A percentile compares a stretch with the other conserved stretches of the same genome.
Conservation (phyloP, 2,113 vertebrate genomes). For the Gobio gobio region DNA sequence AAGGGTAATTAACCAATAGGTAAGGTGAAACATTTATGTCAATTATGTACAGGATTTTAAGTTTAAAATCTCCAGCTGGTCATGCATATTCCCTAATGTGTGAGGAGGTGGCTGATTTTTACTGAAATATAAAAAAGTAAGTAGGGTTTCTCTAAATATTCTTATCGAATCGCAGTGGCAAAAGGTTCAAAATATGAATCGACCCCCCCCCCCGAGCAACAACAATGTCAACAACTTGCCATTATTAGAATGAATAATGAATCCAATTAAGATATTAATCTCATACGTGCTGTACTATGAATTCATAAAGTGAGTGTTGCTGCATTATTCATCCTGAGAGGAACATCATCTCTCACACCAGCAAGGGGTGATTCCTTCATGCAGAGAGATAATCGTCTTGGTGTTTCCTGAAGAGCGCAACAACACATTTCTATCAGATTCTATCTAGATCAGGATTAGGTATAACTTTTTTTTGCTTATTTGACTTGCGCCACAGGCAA, state of each 20-base stretch:
- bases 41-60: slow-evolving; percentile 58
- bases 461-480: slow-evolving; percentile 24
- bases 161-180: slow-evolving; percentile 33
- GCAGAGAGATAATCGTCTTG: slow-evolving; percentile 33
- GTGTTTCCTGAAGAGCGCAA: slow-evolving; percentile 51
- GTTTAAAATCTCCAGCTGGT: slow-evolving; percentile 45
- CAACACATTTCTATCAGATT: slow-evolving; percentile 46
- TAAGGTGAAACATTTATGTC: slow-evolving; percentile 53
- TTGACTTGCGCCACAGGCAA: slow-evolving; percentile 24
- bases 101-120: slow-evolving; percentile 19
- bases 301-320: slow-evolving; percentile 62
- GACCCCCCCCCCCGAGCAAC: slow-evolving; percentile 55
- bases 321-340: slow-evolving; percentile 58
- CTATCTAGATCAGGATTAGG: slow-evolving; percentile 41
- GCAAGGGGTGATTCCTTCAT: slow-evolving; percentile 44
- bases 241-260: slow-evolving; percentile 66
- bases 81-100: slow-evolving; percentile 15
- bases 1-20: slow-evolving; percentile 67
- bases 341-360: slow-evolving; percentile 46
- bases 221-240: slow-evolving; percentile 48
- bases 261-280: slow-evolving; percentile 68
- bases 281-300: slow-evolving; percentile 53
- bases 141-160: slow-evolving; percentile 36
- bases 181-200: slow-evolving; percentile 56
- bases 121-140: slow-evolving; percentile 10